Conservation (phyloP, 92 coral and sea anemone genomes). For the Epizoanthus stellaris region DNA sequence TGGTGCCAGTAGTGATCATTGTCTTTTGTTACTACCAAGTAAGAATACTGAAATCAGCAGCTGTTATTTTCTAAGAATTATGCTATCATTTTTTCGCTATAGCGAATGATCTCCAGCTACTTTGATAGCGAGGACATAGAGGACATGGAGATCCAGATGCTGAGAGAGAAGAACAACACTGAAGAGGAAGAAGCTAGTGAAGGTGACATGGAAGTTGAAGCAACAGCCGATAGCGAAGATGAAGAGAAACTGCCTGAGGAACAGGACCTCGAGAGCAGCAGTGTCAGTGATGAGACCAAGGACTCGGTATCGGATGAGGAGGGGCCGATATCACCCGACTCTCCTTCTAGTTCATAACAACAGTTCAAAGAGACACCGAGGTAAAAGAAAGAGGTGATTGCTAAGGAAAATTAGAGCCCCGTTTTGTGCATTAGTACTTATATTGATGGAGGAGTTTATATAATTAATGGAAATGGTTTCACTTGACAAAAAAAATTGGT, state of each 20-base stretch:
- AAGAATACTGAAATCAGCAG: not conserved
- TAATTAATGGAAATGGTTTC: no score
- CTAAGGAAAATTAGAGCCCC: no score
- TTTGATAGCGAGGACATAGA: constrained; percentile 22
- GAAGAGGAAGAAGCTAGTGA: not conserved
- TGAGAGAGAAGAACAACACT: not conserved
- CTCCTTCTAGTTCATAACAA: not conserved
- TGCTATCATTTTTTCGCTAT: not conserved
- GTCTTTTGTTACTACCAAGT: not conserved
- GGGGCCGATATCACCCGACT: constrained; percentile 3
- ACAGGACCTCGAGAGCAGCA: constrained; percentile 27
- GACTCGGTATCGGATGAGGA: constrained; percentile 29
- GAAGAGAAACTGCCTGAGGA: constrained; percentile 21
- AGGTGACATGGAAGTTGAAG: constrained; percentile 4
- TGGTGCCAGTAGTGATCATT: no score
- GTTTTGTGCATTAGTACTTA: no score
- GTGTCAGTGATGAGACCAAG: constrained; percentile 28
- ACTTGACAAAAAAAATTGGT: no score
- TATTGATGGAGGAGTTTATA: no score
- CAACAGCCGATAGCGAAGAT: constrained; percentile 8
- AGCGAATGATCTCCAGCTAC: constrained; percentile 44
- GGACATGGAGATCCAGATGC: constrained; percentile 33
- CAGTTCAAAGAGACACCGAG: no score
- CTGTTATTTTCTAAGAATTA: not conserved
- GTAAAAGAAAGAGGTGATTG: no score